A percentile compares a stretch with the other conserved stretches of the same genome.
Conservation (phyloP, 2,888 invertebrate genomes). For the Micoletzkya japonica region DNA sequence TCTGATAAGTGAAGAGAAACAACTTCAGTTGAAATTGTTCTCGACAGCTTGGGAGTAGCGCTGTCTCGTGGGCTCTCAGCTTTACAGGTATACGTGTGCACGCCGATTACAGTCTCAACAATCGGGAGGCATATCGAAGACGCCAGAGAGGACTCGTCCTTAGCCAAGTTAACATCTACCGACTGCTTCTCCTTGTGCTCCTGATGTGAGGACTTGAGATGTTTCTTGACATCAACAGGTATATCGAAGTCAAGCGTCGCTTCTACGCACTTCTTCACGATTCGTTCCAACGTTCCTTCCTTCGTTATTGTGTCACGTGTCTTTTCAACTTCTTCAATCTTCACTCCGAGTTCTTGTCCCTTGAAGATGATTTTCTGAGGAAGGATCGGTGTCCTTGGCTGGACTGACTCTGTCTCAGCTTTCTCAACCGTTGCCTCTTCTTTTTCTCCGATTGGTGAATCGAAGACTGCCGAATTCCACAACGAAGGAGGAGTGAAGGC, state of each 20-base stretch:
- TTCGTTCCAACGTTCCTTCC: slow-evolving; percentile 18
- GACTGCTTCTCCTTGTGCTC: slow-evolving; percentile 6
- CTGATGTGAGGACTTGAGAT: not conserved
- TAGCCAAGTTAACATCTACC: slow-evolving; percentile 8
- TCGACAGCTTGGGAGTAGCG: not conserved
- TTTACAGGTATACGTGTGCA: too few relatives aligned
- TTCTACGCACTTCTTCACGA: slow-evolving; percentile 40
- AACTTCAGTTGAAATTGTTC: too few relatives aligned
- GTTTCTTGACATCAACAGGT: slow-evolving; percentile 32
- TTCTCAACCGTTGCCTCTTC: slow-evolving; percentile 18
- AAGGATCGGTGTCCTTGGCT: slow-evolving; percentile 45
- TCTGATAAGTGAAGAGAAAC: too few relatives aligned
- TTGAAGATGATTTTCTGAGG: slow-evolving; percentile 48
- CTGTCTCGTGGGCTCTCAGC: too few relatives aligned
- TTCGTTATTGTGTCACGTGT: slow-evolving; percentile 21
- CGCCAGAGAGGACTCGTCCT: not conserved
- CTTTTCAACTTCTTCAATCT: slow-evolving; percentile 31
- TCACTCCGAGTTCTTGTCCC: slow-evolving; percentile 46
- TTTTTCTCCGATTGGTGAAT: slow-evolving; percentile 40
- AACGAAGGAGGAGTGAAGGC: slow-evolving; percentile 8
- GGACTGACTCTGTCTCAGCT: slow-evolving; percentile 32
- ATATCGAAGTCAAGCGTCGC: slow-evolving; percentile 40
- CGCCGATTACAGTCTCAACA: not conserved
- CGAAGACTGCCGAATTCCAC: slow-evolving; percentile 30
- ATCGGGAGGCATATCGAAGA: too few relatives aligned